A percentile compares a stretch with the other conserved stretches of the same genome.
These are phyloP conservation scores for Bombus polaris DNA, from an alignment of 1,140 invertebrate genomes.

Conservation along the genomic window DNA sequence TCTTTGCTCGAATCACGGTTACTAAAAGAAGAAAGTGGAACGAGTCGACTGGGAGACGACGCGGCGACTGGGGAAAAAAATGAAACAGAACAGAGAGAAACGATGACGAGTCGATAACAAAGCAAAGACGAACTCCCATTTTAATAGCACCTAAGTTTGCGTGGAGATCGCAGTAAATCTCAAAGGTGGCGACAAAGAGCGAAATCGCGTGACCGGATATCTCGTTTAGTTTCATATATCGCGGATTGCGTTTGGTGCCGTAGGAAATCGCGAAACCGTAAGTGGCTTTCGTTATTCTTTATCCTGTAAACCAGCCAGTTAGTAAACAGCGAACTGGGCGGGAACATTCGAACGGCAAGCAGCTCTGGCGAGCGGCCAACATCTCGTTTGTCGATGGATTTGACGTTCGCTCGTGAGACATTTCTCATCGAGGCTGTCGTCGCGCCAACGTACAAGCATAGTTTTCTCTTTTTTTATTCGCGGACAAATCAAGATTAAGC, in stretches of 20 bases:
- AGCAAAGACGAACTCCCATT: constrained; percentile 33
- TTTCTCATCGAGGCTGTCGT: constrained; percentile 31
- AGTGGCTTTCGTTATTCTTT: background rate
- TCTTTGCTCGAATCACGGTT: constrained; percentile 15
- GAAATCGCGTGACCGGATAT: background rate
- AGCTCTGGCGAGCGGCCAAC: constrained; percentile 31
- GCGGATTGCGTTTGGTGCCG: no score
- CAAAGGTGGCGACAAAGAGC: background rate
- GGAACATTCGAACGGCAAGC: background rate
- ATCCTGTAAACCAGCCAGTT: constrained; percentile 22
- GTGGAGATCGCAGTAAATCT: background rate
- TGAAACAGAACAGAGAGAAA: background rate
- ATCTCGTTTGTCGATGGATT: constrained; percentile 42
- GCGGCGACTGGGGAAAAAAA: background rate
- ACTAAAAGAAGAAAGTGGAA: constrained; percentile 13
- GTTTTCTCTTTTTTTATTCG: background rate
- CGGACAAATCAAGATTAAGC: constrained; percentile 25
- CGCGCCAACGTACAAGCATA: background rate
- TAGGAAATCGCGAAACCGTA: background rate
- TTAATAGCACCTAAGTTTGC: background rate
- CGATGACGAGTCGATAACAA: constrained; percentile 26
- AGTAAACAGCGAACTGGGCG: constrained; percentile 29
- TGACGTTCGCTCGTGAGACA: constrained; percentile 18
- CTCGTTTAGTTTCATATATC: background rate
- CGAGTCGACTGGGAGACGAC: background rate